A percentile compares a stretch with the other conserved stretches of the same genome.
Evolutionary conservation across 2,113 vertebrate genomes (phyloP).

Genomic region (Microcebus jonahi): DNA sequence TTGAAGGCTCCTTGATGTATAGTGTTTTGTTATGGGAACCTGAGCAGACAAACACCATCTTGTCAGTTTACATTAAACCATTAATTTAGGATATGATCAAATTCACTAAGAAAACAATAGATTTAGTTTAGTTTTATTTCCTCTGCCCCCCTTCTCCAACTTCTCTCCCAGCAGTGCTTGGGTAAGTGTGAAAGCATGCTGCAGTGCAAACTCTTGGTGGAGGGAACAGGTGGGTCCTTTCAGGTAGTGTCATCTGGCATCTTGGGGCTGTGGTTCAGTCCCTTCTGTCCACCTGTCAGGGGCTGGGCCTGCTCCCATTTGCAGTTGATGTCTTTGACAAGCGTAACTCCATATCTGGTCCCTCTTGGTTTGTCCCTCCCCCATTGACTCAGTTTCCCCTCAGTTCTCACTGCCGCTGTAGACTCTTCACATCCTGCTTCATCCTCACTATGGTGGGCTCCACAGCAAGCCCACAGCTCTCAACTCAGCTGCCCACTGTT

Average conservation of each 20-base stretch:
- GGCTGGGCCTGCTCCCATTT: not conserved
- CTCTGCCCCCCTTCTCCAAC: not conserved
- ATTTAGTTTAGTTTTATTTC: conserved; percentile 20
- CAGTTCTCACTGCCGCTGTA: not conserved
- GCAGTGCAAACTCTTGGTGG: not conserved
- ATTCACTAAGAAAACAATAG: not conserved
- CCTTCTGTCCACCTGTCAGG: not conserved
- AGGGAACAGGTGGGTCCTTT: not conserved
- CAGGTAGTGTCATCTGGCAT: not conserved
- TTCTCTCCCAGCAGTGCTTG: not conserved
- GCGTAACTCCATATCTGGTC: not conserved
- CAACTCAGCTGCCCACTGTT: not conserved
- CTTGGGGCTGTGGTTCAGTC: not conserved
- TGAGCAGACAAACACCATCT: not conserved
- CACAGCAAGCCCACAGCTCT: too few relatives aligned
- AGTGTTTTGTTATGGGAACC: not conserved
- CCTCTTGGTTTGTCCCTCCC: not conserved
- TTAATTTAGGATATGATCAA: not conserved
- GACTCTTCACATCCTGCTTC: not conserved
- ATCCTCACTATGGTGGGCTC: not conserved
- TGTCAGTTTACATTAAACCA: not conserved
- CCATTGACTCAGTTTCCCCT: not conserved
- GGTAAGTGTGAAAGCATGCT: not conserved
- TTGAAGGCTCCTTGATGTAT: not conserved
- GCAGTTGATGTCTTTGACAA: not conserved